Conservation (phyloP, 1,140 invertebrate species). For the Zaprionus ghesquierei region DNA sequence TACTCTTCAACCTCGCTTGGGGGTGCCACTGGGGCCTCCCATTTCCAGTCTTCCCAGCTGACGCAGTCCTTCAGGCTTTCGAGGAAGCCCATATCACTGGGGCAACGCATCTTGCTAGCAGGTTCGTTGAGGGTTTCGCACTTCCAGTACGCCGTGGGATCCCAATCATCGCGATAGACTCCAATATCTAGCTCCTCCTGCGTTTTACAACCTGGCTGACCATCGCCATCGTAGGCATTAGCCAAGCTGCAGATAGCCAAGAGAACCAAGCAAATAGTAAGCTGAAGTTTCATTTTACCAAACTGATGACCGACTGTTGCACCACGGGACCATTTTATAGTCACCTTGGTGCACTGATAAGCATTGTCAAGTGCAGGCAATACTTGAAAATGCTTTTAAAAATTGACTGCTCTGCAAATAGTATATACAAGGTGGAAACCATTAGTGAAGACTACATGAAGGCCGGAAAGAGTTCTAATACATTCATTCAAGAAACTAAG, state of each 20-base stretch:
- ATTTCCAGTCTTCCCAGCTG: conserved; percentile 62
- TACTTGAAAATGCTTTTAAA: conserved; percentile 65
- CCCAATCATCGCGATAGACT: conserved; percentile 61
- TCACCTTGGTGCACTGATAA: conserved; percentile 18
- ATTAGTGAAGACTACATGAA: neutral
- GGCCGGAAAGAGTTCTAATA: neutral
- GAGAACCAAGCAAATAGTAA: conserved; percentile 45
- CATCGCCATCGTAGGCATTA: conserved; percentile 49
- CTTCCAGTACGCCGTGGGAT: conserved; percentile 67
- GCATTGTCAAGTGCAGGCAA: conserved; percentile 14
- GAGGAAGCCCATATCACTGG: conserved; percentile 50
- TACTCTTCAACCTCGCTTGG: conserved; percentile 52
- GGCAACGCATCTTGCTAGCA: conserved; percentile 43
- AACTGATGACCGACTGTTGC: conserved; percentile 20
- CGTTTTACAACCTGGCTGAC: conserved; percentile 63
- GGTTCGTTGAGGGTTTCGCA: conserved; percentile 52
- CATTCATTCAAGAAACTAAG: neutral
- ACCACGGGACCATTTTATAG: conserved; percentile 52
- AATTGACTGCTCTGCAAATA: conserved; percentile 38
- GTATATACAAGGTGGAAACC: neutral
- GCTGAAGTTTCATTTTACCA: conserved; percentile 55
- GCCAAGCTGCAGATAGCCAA: conserved; percentile 29
- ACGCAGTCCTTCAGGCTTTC: conserved; percentile 66
- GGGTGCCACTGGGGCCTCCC: conserved; percentile 56
- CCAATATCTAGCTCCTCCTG: conserved; percentile 50